A percentile compares a stretch with the other conserved stretches of the same genome.
Evolutionary conservation across 2,888 invertebrate genomes (phyloP).

Genomic region (Lagria hirta): DNA sequence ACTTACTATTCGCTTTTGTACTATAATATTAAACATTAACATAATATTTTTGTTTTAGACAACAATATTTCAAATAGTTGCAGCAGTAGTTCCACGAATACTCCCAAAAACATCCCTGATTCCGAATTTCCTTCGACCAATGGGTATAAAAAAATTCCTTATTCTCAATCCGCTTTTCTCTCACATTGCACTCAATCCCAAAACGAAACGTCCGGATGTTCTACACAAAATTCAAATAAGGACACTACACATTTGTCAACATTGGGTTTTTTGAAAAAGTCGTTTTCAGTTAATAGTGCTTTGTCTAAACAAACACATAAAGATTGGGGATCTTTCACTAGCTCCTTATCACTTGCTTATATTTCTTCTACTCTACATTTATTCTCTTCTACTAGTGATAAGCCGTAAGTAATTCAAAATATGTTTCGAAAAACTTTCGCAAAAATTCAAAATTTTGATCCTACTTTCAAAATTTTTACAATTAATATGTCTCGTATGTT

Average conservation of each 20-base stretch:
- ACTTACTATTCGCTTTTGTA: too few species aligned
- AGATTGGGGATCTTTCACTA: slow-evolving; percentile 31
- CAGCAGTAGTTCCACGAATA: slow-evolving; percentile 8
- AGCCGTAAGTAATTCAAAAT: slow-evolving; percentile 29
- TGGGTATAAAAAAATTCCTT: slow-evolving; percentile 36
- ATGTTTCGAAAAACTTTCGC: too few species aligned
- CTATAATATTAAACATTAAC: too few species aligned
- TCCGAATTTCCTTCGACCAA: slow-evolving; percentile 14
- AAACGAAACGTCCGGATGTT: slow-evolving; percentile 23
- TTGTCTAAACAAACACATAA: slow-evolving; percentile 26
- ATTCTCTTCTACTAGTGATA: slow-evolving; percentile 37
- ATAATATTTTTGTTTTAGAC: too few species aligned
- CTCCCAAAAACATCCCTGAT: not conserved
- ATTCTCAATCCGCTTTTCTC: slow-evolving; percentile 36
- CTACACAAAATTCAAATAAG: slow-evolving; percentile 25
- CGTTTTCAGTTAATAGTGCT: slow-evolving; percentile 36
- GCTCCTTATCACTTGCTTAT: slow-evolving; percentile 37
- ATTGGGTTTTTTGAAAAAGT: slow-evolving; percentile 35
- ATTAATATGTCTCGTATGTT: too few species aligned
- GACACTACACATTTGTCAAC: slow-evolving; percentile 15
- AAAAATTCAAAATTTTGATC: too few species aligned
- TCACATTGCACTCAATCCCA: slow-evolving; percentile 21
- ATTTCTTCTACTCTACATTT: slow-evolving; percentile 39
- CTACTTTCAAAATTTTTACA: too few species aligned
- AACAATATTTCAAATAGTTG: slow-evolving; percentile 5